Evolutionary conservation across 2,888 invertebrate genomes (phyloP), one percentile per base, ranked within the genome.

Genomic region (Vandiemenella viatica): DNA sequence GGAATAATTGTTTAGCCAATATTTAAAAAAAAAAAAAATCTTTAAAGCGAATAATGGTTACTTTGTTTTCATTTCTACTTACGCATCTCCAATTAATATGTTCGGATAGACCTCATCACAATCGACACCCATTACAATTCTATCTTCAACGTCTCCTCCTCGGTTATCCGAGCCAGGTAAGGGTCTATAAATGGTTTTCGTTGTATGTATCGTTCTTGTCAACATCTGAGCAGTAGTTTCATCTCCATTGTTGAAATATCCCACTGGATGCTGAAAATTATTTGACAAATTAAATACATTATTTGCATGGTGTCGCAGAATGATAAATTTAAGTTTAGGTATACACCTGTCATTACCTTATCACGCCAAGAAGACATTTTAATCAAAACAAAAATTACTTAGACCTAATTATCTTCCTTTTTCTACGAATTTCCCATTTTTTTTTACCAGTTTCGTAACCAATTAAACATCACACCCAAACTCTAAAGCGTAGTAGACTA

Each of bases 21-120:
- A 18, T n/a, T 42, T 32, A 7, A 22, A 49, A 32, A 20, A 26
- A 6, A 19, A 41, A 37, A 32, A 26, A 26, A 26, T 26, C 13
- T 26, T 13, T 26, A 26, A 26, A 8, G 26, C 13, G 26, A 26
- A 13, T 32, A 4, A 32, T 2, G 3, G 32, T 4, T 2, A 32
- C 2, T 2, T 4, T 32, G 2, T 4, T 32, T 32, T 16, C 10
- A 37, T 51, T 50, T 43, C 53, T 59, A 74, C 80, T 73, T 68
- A 84, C 84, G 74, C 78, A 69, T 83, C 80, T 51, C 84, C 83
- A 56, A 84, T 77, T 60, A 72, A 83, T 56, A 84, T 71, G 58
- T 77, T 76, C 49, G 82, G 80, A 64, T 80, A 83, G 44, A 84
- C 83, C 67, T 84, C 82, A 65, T 83, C 80, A 58, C 82, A 72